Percentiles rank a stretch among this genome's conserved stretches.
Conservation (phyloP, 2,113 vertebrate genomes). For the Tachuris rubrigastra region DNA sequence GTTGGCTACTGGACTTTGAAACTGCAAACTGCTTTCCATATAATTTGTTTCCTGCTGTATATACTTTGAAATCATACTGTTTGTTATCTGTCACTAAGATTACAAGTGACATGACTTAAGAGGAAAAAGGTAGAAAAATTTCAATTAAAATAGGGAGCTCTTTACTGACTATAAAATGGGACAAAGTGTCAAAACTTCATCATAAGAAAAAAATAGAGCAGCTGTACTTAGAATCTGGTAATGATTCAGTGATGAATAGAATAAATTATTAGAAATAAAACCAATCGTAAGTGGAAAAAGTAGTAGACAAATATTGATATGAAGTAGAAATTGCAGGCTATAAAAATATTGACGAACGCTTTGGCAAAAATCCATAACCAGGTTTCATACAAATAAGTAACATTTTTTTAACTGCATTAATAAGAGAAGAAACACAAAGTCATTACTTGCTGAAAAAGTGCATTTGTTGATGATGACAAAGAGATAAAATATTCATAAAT, state of each 20-base stretch:
- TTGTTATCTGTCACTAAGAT: background rate
- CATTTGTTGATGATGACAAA: background rate
- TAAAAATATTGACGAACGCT: background rate
- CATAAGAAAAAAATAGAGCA: background rate
- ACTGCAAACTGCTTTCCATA: background rate
- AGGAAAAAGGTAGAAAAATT: background rate
- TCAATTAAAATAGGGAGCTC: background rate
- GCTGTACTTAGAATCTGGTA: background rate
- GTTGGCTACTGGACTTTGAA: constrained; percentile 28
- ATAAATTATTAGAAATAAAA: background rate
- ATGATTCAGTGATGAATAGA: background rate
- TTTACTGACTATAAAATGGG: background rate
- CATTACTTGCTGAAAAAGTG: background rate
- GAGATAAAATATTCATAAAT: background rate
- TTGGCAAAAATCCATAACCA: background rate
- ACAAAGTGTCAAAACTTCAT: background rate
- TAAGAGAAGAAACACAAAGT: background rate
- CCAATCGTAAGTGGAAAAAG: background rate
- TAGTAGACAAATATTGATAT: background rate
- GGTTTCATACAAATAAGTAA: background rate
- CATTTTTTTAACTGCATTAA: background rate
- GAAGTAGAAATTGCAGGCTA: background rate
- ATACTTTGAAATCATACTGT: background rate
- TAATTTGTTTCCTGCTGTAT: background rate
- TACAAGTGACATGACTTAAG: background rate